Evolutionary conservation across 2,113 vertebrate species (phyloP), one percentile per base, ranked within the genome.

Genomic region (Neolamprologus ventralis): DNA sequence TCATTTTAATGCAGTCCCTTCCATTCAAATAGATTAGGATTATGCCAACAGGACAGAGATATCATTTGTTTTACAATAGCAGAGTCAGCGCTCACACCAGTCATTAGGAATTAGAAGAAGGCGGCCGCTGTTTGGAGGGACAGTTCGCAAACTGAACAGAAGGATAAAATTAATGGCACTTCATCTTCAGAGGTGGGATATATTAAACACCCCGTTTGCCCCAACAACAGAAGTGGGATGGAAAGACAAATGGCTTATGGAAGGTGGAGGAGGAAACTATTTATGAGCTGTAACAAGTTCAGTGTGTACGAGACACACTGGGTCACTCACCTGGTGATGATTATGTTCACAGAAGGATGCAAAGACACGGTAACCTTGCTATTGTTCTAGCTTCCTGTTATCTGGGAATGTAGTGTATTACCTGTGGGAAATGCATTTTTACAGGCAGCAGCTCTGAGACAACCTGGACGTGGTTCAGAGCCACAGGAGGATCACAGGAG

Each of bases 11-110:
- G 87, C 89, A 28, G 89, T 91, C 89, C 92, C 94, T 21, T 95
- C 92, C 83, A 55, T 91, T 94, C 90, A 97, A 95, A 91, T 89
- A 94, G 94, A 96, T 95, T 92, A 89, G 91, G 94, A 97, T 97
- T 81, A 14, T 96, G 95, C 87, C 92, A 94, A 95, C 93, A 96
- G 95, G 95, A 96, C 91, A 95, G 89, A 96, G 94, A 85, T 94
- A 91, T 92, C 86, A 94, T 96, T 96, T 96, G 95, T 95, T 95
- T 91, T 94, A 94, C 93, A 92, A 83, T 89, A 91, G 92, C 89
- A 58, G 71, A 87, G 88, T 95, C 95, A 96, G 88, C 90, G 84
- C 84, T 93, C 88, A 90, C 88, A 90, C 80, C 90, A 82, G 89
- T 94, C 89, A 88, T 93, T 90, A 92, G 93, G 92, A 93, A 91